phyloP scores from a whole-genome alignment of 2,888 invertebrate genomes.

The Cephus runcator region DNA sequence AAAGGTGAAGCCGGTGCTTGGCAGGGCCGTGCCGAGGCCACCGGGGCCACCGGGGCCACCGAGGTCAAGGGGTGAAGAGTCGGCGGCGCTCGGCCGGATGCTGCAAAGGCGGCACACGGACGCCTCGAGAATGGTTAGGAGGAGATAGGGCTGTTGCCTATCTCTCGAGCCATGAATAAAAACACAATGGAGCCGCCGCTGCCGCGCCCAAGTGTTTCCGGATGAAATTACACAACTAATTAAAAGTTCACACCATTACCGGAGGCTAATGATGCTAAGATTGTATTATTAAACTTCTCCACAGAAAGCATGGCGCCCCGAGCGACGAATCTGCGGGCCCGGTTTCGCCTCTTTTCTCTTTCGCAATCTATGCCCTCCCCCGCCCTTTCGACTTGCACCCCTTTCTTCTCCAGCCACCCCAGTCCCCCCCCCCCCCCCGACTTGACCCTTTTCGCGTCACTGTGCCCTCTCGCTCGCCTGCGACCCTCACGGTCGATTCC shows the following conservation, averaged over 20 bases:
- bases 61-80: too few species aligned
- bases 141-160: slow-evolving; percentile 52
- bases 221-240: slow-evolving; percentile 64
- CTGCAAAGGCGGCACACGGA: background rate
- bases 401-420: too few species aligned
- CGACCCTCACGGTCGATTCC: too few species aligned
- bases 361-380: too few species aligned
- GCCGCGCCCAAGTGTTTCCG: slow-evolving; percentile 55
- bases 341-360: background rate
- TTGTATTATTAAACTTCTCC: slow-evolving; percentile 60
- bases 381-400: too few species aligned
- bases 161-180: slow-evolving; percentile 56
- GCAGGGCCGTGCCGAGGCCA: background rate
- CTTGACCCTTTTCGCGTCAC: too few species aligned
- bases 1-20: slow-evolving; percentile 7
- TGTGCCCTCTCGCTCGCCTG: too few species aligned
- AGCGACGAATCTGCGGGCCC: background rate
- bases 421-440: too few species aligned
- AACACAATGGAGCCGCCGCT: slow-evolving; percentile 53
- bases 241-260: slow-evolving; percentile 63
- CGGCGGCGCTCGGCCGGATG: background rate
- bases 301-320: slow-evolving; percentile 2
- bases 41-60: background rate
- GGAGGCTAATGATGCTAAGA: slow-evolving; percentile 60
- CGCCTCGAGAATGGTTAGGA: slow-evolving; percentile 21